phyloP scores from a whole-genome alignment of 2,888 invertebrate species.

The Melanostoma mellinum region DNA sequence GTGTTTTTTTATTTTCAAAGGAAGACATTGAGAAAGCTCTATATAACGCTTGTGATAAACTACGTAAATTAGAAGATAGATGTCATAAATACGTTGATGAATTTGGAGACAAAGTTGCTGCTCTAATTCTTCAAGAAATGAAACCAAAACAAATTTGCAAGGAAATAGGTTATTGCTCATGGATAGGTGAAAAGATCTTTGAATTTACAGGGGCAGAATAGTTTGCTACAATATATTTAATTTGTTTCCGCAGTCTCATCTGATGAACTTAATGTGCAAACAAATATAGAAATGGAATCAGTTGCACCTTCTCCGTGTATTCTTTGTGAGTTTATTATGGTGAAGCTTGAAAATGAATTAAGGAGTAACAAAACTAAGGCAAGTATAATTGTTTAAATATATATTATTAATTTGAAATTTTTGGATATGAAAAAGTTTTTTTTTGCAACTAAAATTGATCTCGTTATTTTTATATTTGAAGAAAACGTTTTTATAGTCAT shows the following conservation, averaged over 20 bases:
- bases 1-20: slow-evolving; percentile 50
- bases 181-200: slow-evolving; percentile 74
- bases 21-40: slow-evolving; percentile 79
- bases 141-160: slow-evolving; percentile 88
- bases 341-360: slow-evolving; percentile 3
- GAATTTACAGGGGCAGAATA: slow-evolving; percentile 19
- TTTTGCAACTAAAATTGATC: too few relatives aligned
- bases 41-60: slow-evolving; percentile 78
- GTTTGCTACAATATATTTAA: neutral
- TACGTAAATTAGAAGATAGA: slow-evolving; percentile 82
- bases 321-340: neutral
- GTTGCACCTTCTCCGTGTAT: neutral
- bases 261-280: neutral
- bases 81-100: slow-evolving; percentile 89
- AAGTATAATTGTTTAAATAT: too few relatives aligned
- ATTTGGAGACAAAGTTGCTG: slow-evolving; percentile 88
- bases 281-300: neutral
- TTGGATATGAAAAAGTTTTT: too few relatives aligned
- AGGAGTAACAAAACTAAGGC: slow-evolving; percentile 14
- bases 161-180: slow-evolving; percentile 85
- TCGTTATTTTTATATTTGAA: too few relatives aligned
- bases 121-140: slow-evolving; percentile 86
- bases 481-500: too few relatives aligned
- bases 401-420: too few relatives aligned
- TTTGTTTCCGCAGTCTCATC: too few relatives aligned